Evolutionary conservation across 2,113 vertebrate species (phyloP), one percentile per base, ranked within the genome.

Genomic region (Narcine bancroftii): DNA sequence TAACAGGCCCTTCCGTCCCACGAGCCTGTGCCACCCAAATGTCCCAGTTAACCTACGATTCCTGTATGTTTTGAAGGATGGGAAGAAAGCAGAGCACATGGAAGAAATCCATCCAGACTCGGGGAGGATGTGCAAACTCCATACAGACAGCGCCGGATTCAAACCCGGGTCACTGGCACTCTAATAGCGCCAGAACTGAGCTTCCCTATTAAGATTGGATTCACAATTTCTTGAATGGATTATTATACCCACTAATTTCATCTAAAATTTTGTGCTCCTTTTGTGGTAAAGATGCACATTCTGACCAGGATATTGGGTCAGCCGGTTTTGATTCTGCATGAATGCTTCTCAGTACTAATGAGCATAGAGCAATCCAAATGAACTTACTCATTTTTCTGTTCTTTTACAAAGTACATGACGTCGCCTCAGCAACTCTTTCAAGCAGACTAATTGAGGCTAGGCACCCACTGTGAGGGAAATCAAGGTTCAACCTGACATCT

Each of bases 371-470:
- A 75, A 75, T 39, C 11, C 72, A 39, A 75, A 21, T 26, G 24
- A 87, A 87, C 33, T 87, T 87, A 15, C 26, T 87, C 53, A 85
- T 9, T 85, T 60, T 36, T 60, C 56, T 60, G 5, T 85, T 10
- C 33, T 85, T 85, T 63, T 21, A n/a, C 53, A 60, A 87, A 60
- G 36, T 87, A 87, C 81, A 50, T 87, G 81, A 87, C 7, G n/a
- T 63, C 81, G 2, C 81, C 24, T 63, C 53, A 91, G 39, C 65
- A 33, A 42, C 60, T 65, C 60, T 47, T 91, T 42, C 63, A 2
- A 42, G 29, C 89, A 91, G 87, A 45, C 89, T 69, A 69, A 69
- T 69, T 91, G 89, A 69, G 63, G 47, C 26, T 39, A 91, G 89
- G 39, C 36, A 91, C 13, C 42, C 26, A 10, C 63, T 69, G 89